These are phyloP conservation scores for Ostrea edulis DNA, from an alignment of 1,140 invertebrate species.

Conservation along the genomic window DNA sequence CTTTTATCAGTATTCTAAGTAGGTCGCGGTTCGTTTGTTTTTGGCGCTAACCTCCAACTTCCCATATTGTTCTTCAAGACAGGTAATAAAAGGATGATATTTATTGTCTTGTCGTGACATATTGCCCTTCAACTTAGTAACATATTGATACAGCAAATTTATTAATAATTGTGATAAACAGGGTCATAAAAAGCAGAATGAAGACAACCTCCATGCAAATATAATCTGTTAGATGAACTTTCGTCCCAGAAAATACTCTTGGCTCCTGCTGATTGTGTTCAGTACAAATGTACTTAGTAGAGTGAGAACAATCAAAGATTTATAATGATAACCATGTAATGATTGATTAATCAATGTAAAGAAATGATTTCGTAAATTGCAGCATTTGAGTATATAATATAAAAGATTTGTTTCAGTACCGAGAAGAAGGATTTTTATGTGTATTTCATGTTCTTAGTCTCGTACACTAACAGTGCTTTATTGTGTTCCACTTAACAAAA, in stretches of 20 bases:
- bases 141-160: neutral
- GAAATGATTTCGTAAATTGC: too few relatives aligned
- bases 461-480: too few relatives aligned
- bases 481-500: too few relatives aligned
- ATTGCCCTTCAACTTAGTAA: neutral
- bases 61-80: neutral
- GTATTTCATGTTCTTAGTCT: too few relatives aligned
- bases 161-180: slow-evolving; percentile 1
- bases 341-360: too few relatives aligned
- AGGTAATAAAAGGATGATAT: neutral
- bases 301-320: too few relatives aligned
- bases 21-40: neutral
- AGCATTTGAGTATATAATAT: too few relatives aligned
- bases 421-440: too few relatives aligned
- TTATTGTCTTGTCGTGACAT: neutral
- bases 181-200: neutral
- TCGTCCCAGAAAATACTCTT: neutral
- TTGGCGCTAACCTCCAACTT: slow-evolving; percentile 1
- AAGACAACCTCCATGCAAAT: neutral
- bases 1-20: neutral
- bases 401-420: too few relatives aligned
- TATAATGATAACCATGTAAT: too few relatives aligned
- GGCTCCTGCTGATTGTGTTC: too few relatives aligned
- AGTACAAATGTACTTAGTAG: too few relatives aligned
- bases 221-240: neutral